A percentile compares a stretch with the other conserved stretches of the same genome.
Evolutionary conservation across 2,797 vertebrate genomes (phyloP).

Genomic region (Sebastes vulpes): DNA sequence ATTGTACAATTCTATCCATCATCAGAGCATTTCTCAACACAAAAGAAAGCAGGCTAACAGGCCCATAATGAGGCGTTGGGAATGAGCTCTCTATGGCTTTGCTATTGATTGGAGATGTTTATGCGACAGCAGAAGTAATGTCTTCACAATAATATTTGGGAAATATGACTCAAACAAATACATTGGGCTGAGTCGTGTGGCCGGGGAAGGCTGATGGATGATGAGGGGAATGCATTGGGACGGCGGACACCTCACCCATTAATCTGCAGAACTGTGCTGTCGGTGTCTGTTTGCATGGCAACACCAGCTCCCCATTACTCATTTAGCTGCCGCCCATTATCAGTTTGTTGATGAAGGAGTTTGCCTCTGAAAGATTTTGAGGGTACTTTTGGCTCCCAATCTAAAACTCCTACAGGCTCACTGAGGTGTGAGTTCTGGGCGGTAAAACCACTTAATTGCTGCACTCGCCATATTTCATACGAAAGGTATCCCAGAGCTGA

Average conservation of each 20-base stretch:
- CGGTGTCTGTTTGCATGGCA: conserved; percentile 79
- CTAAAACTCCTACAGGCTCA: conserved; percentile 54
- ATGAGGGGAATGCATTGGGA: conserved; percentile 58
- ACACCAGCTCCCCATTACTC: conserved; percentile 73
- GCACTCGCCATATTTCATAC: conserved; percentile 55
- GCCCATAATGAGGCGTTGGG: conserved; percentile 39
- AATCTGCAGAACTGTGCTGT: conserved; percentile 74
- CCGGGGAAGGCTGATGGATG: conserved; percentile 74
- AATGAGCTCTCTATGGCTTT: conserved; percentile 36
- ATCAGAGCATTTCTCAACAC: conserved; percentile 39
- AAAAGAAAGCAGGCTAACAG: conserved; percentile 42
- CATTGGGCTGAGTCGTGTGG: conserved; percentile 46
- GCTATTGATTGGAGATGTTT: conserved; percentile 66
- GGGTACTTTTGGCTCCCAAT: conserved; percentile 59
- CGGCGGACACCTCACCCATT: conserved; percentile 74
- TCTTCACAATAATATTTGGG: conserved; percentile 59
- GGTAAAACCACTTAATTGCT: conserved; percentile 60
- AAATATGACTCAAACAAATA: conserved; percentile 67
- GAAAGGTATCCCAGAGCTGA: conserved; percentile 19
- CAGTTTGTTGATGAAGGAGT: conserved; percentile 74
- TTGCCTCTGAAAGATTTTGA: conserved; percentile 67
- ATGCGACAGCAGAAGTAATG: conserved; percentile 40
- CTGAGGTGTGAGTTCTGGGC: conserved; percentile 46
- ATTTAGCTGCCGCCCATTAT: conserved; percentile 74
- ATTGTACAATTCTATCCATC: conserved; percentile 53